Evolutionary conservation across 2,797 vertebrate genomes (phyloP).

Genomic region (Avahi laniger): DNA sequence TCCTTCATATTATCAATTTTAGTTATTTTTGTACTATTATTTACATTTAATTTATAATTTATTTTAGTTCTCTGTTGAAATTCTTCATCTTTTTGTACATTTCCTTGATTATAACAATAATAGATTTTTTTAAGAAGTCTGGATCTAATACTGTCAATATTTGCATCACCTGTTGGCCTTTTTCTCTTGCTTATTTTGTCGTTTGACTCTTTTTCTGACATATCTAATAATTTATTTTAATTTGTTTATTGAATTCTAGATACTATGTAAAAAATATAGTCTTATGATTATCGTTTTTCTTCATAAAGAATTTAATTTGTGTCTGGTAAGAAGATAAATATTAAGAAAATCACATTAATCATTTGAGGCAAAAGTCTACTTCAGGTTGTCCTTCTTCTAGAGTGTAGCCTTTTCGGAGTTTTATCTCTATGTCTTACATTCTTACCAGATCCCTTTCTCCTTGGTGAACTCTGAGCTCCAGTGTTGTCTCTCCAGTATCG

Average conservation of each 20-base stretch:
- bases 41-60: not conserved
- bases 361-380: not conserved
- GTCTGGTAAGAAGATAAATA: not conserved
- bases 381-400: not conserved
- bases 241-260: not conserved
- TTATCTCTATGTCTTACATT: not conserved
- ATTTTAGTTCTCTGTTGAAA: not conserved
- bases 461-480: not conserved
- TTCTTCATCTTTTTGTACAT: not conserved
- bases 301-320: not conserved
- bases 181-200: not conserved
- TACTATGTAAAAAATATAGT: not conserved
- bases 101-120: not conserved
- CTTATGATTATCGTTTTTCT: not conserved
- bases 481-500: not conserved
- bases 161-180: not conserved
- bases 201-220: not conserved
- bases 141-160: not conserved
- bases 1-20: not conserved
- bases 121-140: not conserved
- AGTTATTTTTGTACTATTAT: not conserved
- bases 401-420: not conserved
- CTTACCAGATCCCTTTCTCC: not conserved
- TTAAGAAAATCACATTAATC: not conserved
- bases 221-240: not conserved